These are phyloP conservation scores for Narcine bancroftii DNA, from an alignment of 2,113 vertebrate genomes.

Conservation along the genomic window DNA sequence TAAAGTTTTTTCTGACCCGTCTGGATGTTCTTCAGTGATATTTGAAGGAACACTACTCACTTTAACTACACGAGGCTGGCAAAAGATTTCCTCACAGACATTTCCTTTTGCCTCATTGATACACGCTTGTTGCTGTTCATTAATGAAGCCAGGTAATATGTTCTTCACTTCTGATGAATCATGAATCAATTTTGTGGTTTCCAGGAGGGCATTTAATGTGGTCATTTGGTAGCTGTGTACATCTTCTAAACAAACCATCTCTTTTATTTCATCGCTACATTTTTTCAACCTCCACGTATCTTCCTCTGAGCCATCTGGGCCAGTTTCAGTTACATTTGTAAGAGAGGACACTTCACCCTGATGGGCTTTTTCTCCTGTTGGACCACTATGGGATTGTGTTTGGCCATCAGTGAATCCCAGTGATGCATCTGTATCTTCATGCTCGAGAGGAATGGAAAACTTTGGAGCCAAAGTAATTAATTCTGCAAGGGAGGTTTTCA, in stretches of 20 bases:
- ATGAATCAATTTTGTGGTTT: neutral
- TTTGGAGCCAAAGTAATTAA: too few species aligned
- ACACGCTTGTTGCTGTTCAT: neutral
- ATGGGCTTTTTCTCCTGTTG: neutral
- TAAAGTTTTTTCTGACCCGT: neutral
- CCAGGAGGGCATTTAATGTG: too few species aligned
- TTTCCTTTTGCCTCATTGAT: neutral
- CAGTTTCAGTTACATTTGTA: neutral
- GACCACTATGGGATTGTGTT: neutral
- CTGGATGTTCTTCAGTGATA: neutral
- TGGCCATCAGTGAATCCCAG: neutral
- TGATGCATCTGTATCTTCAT: neutral
- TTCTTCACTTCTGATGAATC: neutral
- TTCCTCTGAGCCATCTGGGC: neutral
- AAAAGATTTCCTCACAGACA: neutral
- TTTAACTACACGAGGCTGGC: neutral
- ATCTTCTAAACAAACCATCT: neutral
- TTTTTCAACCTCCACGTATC: too few species aligned
- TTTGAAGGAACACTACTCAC: too few species aligned
- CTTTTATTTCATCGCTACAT: neutral
- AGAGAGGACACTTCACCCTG: neutral
- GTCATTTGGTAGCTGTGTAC: neutral
- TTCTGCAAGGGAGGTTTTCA: neutral
- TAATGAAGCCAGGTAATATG: neutral
- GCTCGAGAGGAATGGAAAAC: neutral